phyloP scores from a whole-genome alignment of 2,113 vertebrate species.

The Ovibos moschatus region DNA sequence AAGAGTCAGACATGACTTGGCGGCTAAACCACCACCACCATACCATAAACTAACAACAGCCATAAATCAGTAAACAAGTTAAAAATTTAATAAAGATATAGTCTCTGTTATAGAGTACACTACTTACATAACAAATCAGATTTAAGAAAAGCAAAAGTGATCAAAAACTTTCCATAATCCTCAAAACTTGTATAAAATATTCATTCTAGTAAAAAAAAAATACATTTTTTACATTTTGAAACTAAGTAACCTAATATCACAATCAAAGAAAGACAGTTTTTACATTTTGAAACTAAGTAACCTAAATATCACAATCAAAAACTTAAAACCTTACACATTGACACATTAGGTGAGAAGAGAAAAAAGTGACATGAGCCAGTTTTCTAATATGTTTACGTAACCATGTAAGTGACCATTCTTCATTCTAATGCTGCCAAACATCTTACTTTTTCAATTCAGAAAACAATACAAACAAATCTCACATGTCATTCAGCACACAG shows the following conservation, averaged over 20 bases:
- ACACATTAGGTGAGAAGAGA: background rate
- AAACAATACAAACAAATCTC: background rate
- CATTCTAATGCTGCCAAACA: background rate
- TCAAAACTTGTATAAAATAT: background rate
- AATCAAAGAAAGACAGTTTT: background rate
- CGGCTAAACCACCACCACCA: background rate
- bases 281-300: conserved; percentile 27
- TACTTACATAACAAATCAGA: background rate
- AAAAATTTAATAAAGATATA: background rate
- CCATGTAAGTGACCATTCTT: background rate
- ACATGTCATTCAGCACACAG: background rate
- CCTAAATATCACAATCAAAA: background rate
- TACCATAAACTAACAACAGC: background rate
- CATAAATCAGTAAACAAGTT: background rate
- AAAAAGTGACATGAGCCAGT: background rate
- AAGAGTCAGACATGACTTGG: background rate
- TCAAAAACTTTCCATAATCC: background rate
- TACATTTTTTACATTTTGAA: background rate
- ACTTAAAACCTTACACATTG: background rate
- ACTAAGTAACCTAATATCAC: background rate
- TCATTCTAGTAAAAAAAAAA: background rate
- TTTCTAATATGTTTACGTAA: background rate
- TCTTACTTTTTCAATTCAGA: background rate
- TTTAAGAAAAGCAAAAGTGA: conserved; percentile 18
- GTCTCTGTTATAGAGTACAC: background rate